These are phyloP conservation scores for Bradypodion ventrale DNA, from an alignment of 2,797 vertebrate genomes.

Conservation along the genomic window DNA sequence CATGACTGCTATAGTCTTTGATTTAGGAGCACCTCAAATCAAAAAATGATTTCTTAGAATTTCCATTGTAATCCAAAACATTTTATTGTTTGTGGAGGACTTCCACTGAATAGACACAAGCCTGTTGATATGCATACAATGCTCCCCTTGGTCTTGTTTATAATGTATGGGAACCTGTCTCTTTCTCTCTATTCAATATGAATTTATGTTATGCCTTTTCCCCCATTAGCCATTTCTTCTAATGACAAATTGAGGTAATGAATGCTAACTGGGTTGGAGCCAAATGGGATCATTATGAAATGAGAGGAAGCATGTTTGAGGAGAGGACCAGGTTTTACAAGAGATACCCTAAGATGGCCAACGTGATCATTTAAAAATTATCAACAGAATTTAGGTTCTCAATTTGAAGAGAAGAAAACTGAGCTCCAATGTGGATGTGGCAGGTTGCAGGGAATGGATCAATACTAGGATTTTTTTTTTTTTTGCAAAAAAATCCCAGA, in stretches of 20 bases:
- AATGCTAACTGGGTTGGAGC: background rate
- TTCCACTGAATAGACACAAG: background rate
- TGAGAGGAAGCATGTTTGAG: background rate
- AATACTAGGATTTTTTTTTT: no score
- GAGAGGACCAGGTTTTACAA: background rate
- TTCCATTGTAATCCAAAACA: background rate
- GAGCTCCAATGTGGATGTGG: no score
- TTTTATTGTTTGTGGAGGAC: background rate
- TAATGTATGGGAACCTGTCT: background rate
- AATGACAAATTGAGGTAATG: background rate
- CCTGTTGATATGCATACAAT: background rate
- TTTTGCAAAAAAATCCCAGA: no score
- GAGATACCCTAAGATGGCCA: no score
- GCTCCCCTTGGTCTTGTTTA: background rate
- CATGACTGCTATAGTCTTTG: constrained; percentile 41
- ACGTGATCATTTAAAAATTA: no score
- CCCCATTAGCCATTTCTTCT: background rate
- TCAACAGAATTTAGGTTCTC: background rate
- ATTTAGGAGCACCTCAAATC: constrained; percentile 45
- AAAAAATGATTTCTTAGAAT: constrained; percentile 41
- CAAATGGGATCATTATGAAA: background rate
- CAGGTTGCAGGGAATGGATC: no score
- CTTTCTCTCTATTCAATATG: background rate
- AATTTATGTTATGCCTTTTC: background rate
- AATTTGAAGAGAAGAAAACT: background rate